phyloP scores from a whole-genome alignment of 1,140 invertebrate genomes.

The Aphidius ervi region DNA sequence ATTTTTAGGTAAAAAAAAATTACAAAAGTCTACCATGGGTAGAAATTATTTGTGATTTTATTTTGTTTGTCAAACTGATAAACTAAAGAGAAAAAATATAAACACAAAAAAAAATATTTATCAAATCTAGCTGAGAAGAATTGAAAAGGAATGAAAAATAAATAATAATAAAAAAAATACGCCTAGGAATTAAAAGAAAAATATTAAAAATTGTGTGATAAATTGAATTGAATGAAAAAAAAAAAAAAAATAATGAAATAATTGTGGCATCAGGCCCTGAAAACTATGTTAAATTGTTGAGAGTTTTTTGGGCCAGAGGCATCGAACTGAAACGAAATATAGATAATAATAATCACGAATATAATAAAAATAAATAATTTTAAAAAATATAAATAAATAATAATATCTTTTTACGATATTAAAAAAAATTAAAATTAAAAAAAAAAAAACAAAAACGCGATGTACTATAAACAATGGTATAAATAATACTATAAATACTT shows the following conservation, averaged over 20 bases:
- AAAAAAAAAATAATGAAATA: conserved; percentile 24
- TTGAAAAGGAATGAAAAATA: neutral
- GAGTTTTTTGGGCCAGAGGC: conserved; percentile 43
- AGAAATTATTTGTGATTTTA: no score
- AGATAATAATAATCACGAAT: conserved; percentile 21
- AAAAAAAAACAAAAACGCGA: conserved; percentile 28
- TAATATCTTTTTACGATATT: conserved; percentile 48
- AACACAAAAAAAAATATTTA: no score
- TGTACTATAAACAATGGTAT: conserved; percentile 45
- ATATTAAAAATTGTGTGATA: conserved; percentile 3
- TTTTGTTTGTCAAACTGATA: no score
- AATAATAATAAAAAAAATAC: neutral
- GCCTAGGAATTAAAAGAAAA: neutral
- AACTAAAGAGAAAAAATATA: neutral
- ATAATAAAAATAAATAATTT: conserved; percentile 7
- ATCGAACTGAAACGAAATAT: conserved; percentile 29
- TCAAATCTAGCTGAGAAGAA: neutral
- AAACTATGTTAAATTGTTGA: conserved; percentile 53
- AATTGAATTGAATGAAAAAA: conserved; percentile 11
- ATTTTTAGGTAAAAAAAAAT: neutral
- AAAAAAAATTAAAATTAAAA: conserved; percentile 21
- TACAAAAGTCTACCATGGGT: neutral
- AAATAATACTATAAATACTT: conserved; percentile 36
- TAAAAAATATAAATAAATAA: conserved; percentile 7
- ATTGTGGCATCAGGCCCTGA: conserved; percentile 33